Percentiles rank a stretch among this genome's conserved stretches.
phyloP scores from a whole-genome alignment of 2,888 invertebrate species.

The Drosophila mimica region DNA sequence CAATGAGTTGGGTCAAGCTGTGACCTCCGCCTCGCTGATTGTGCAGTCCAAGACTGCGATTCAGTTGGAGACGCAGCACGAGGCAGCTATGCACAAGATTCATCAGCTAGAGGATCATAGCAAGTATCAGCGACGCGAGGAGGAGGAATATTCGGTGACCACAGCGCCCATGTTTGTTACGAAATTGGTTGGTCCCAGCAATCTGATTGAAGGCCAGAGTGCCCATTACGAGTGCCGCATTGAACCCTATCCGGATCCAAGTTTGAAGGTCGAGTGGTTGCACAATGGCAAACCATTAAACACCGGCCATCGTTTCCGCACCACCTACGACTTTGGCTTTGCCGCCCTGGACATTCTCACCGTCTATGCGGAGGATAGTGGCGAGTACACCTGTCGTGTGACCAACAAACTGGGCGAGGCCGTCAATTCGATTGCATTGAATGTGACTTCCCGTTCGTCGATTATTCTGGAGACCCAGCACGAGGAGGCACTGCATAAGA shows the following conservation, averaged over 20 bases:
- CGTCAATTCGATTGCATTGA: slow-evolving; percentile 91
- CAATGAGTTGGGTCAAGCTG: slow-evolving; percentile 97
- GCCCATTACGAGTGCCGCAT: slow-evolving; percentile 97
- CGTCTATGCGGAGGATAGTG: slow-evolving; percentile 97
- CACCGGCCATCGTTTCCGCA: slow-evolving; percentile 95
- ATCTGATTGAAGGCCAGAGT: slow-evolving; percentile 94
- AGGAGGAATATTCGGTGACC: slow-evolving; percentile 91
- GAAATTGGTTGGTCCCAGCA: slow-evolving; percentile 93
- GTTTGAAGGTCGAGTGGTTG: slow-evolving; percentile 96
- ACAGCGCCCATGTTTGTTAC: slow-evolving; percentile 94
- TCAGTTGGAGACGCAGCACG: slow-evolving; percentile 95
- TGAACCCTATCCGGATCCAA: slow-evolving; percentile 95
- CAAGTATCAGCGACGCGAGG: slow-evolving; percentile 92
- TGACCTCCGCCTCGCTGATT: slow-evolving; percentile 95
- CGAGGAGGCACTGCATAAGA: slow-evolving; percentile 95
- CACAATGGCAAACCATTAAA: slow-evolving; percentile 95
- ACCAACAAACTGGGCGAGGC: slow-evolving; percentile 94
- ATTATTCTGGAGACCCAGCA: slow-evolving; percentile 96
- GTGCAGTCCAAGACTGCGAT: slow-evolving; percentile 95
- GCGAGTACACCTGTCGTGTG: slow-evolving; percentile 95
- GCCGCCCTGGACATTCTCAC: slow-evolving; percentile 97
- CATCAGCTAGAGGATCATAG: slow-evolving; percentile 93
- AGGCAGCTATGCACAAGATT: slow-evolving; percentile 94
- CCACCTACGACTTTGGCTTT: slow-evolving; percentile 98
- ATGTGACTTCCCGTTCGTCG: slow-evolving; percentile 92